Evolutionary conservation across 2,797 vertebrate genomes (phyloP).

Genomic region (Manis javanica): DNA sequence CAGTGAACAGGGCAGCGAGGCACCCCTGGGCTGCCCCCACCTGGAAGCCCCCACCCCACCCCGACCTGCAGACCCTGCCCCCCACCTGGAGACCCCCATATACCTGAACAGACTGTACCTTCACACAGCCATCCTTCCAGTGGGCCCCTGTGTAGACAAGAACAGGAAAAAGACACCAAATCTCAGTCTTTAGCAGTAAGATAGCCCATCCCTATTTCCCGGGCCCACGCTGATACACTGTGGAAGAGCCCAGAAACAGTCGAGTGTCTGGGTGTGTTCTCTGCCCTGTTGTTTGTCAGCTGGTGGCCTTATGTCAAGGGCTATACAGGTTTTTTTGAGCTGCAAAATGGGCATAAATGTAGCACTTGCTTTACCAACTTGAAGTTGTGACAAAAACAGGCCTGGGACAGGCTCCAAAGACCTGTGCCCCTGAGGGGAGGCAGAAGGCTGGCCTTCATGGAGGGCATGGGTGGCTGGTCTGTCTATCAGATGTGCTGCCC

Average conservation of each 20-base stretch:
- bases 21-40: not conserved
- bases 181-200: constrained; percentile 19
- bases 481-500: not conserved
- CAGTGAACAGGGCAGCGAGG: not conserved
- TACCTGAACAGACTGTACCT: not conserved
- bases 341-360: not conserved
- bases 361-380: not conserved
- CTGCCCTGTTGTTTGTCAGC: not conserved
- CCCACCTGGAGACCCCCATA: not conserved
- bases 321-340: not conserved
- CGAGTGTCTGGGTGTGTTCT: not conserved
- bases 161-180: not conserved
- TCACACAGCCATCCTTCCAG: not conserved
- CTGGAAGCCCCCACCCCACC: not conserved
- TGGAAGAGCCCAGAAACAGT: not conserved
- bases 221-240: not conserved
- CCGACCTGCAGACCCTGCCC: no score
- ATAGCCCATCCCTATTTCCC: not conserved
- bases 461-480: not conserved
- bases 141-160: not conserved
- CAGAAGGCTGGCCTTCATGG: not conserved
- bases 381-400: not conserved
- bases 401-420: not conserved
- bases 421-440: not conserved
- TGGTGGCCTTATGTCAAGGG: not conserved